Percentiles rank a stretch among this genome's conserved stretches.
Evolutionary conservation across 1,140 invertebrate species (phyloP).

Genomic region (Bombus sibiricus): DNA sequence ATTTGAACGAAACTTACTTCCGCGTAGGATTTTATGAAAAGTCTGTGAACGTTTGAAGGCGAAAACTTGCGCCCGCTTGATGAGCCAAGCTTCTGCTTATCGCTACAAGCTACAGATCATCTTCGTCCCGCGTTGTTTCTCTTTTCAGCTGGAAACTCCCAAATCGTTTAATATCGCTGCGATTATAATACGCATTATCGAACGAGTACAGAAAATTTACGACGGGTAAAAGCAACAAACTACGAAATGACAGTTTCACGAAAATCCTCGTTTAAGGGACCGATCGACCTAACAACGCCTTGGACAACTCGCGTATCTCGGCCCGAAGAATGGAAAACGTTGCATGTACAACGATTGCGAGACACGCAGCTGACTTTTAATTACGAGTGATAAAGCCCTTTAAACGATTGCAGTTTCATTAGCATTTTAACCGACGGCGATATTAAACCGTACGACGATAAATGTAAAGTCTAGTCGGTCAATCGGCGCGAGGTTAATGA

Average conservation of each 20-base stretch:
- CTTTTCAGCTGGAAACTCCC: not conserved
- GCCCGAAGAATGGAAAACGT: not conserved
- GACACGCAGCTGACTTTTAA: not conserved
- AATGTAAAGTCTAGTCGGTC: conserved; percentile 20
- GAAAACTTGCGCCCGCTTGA: not conserved
- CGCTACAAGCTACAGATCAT: not conserved
- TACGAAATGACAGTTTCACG: too few species aligned
- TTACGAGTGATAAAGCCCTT: not conserved
- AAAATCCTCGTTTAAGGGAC: too few species aligned
- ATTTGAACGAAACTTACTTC: conserved; percentile 60
- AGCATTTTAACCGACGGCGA: not conserved
- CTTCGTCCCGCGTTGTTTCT: too few species aligned
- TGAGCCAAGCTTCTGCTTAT: not conserved
- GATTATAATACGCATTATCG: too few species aligned
- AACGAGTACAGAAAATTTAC: too few species aligned
- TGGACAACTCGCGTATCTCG: too few species aligned
- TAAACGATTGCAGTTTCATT: conserved; percentile 23
- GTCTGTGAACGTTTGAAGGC: conserved; percentile 14
- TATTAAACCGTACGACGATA: conserved; percentile 7
- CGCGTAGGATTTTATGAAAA: conserved; percentile 26
- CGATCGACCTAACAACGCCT: too few species aligned
- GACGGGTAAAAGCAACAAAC: not conserved
- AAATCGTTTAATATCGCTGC: not conserved
- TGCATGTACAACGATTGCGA: not conserved
- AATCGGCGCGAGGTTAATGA: conserved; percentile 39